Conservation (phyloP, 2,888 invertebrate genomes). For the Julus scandinavius region DNA sequence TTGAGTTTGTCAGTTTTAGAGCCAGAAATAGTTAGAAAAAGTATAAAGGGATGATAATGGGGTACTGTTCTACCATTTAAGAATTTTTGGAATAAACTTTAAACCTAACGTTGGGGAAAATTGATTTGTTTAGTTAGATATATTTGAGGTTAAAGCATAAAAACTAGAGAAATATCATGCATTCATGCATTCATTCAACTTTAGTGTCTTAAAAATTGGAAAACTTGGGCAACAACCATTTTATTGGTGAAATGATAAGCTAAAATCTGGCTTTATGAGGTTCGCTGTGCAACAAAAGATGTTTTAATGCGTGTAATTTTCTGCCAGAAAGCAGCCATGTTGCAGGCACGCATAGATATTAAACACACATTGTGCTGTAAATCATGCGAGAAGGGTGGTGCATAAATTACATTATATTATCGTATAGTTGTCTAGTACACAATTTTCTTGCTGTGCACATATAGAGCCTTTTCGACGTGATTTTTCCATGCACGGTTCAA, state of each 20-base stretch:
- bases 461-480: not conserved
- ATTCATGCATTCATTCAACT: too few relatives aligned
- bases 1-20: too few relatives aligned
- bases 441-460: not conserved
- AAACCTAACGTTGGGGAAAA: too few relatives aligned
- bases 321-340: not conserved
- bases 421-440: not conserved
- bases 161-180: too few relatives aligned
- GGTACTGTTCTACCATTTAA: too few relatives aligned
- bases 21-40: too few relatives aligned
- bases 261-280: slow-evolving; percentile 7
- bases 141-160: too few relatives aligned
- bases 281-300: slow-evolving; percentile 18
- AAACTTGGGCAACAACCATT: not conserved
- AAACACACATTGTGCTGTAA: not conserved
- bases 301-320: slow-evolving; percentile 17
- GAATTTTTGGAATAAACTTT: too few relatives aligned
- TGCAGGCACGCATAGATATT: not conserved
- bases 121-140: too few relatives aligned
- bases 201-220: not conserved
- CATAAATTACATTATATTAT: not conserved
- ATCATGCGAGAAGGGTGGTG: slow-evolving; percentile 31
- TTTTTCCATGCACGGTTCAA: not conserved
- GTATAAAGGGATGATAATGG: too few relatives aligned
- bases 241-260: slow-evolving; percentile 2